Base-by-base conservation (phyloP, 2,888 invertebrate species). In the Parapristionchus giblindavisi region DNA sequence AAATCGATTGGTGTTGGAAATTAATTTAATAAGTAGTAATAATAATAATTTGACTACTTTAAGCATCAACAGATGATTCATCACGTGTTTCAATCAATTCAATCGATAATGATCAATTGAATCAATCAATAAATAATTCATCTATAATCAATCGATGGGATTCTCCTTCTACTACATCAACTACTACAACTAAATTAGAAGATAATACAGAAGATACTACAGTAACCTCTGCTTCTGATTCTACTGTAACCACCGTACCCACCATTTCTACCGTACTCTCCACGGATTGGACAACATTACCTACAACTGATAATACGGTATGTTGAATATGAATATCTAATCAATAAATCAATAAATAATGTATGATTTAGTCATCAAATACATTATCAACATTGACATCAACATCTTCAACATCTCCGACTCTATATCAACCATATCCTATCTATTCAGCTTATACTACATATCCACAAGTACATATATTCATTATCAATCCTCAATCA, bases 331-430 rank as follows among this genome's bases (percentile, higher is more conserved):
- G 6, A 54, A 54, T 54, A 43, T 43, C 17, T 43, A 14, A 11
- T 63, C 24, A 17, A 38, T 3, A 5, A 43, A 24, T 65, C 43
- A 17, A 6, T 65, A n/a, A 21, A 36, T 43, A 27, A 65, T 40
- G 29, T 14, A 1, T 43, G 27, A 43, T 43, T 65, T 11, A 65
- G 63, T 27, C 40, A 0, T 27, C 63, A 11, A 65, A 61, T 6
- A 38, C 66, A 0, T 54, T 70, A 0, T 70, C 70, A 21, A 36
- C 70, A 8, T 52, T 70, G 54, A 27, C 54, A 24, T 24, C 63
- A 65, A 65, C 63, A 27, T 65, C 63, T 65, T 43, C 63, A 43
- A 43, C 8, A 65, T 29, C 43, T 43, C 63, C 63, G 40, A 65
- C 63, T 65, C n/a, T n/a, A n/a, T n/a, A n/a, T n/a, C n/a, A 56